Evolutionary conservation across 2,797 vertebrate species (phyloP), one percentile per base, ranked within the genome.

Genomic region (Anolis apletophallus): DNA sequence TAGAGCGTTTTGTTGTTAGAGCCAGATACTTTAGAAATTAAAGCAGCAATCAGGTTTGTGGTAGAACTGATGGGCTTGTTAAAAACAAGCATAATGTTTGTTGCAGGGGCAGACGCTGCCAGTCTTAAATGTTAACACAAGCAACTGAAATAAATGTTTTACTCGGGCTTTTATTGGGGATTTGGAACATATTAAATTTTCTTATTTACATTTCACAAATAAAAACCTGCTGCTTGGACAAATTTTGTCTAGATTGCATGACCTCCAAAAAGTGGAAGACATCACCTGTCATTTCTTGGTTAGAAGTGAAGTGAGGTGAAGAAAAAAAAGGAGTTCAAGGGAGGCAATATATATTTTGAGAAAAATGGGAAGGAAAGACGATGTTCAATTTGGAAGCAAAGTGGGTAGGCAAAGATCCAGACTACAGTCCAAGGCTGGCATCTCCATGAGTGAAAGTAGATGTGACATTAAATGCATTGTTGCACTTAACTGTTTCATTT

Each of bases 1-100:
- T 50, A 29, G 5, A 0, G 69, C 1, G 50, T 91, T 29, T 29
- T 89, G 87, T 82, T 32, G 29, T 61, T 36, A 83, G 86, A 74
- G 29, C 19, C 79, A 72, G 52, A 23, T 13, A 83, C 55, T 3
- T 8, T 9, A 50, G n/a, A 87, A 2, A 3, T 74, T 85, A 71
- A 85, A 86, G 55, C 80, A 23, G 74, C 8, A n/a, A 54, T 64
- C 54, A 2, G 64, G 3, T 8, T 88, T 81, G 17, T 4, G 23
- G 29, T 76, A 54, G 40, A 87, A 71, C 1, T 46, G 79, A 80
- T 17, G 54, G 78, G 61, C 36, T 85, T 29, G 36, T 2, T 55
- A 36, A 46, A 64, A 86, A 73, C 79, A 82, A 34, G 83, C 26
- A 0, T 57, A 12, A 85, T 81, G 29, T 46, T 57, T 80, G 2